Evolutionary conservation across 2,888 invertebrate genomes (phyloP).

Genomic region (Horisme vitalbata): DNA sequence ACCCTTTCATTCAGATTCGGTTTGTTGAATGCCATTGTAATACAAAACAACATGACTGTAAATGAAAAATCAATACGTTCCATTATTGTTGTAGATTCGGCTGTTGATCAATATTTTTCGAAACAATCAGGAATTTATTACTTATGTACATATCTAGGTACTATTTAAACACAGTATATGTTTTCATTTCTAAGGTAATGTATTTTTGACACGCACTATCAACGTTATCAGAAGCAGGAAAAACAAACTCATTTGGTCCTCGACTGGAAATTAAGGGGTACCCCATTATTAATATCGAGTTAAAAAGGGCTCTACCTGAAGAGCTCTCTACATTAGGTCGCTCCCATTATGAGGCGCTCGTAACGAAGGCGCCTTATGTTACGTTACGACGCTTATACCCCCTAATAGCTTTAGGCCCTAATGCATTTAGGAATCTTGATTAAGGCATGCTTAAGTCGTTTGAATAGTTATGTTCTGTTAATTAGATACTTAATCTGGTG

Average conservation of each 20-base stretch:
- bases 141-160: no score
- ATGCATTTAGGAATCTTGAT: slow-evolving; percentile 56
- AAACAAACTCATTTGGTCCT: slow-evolving; percentile 32
- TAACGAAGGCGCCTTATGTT: slow-evolving; percentile 64
- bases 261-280: slow-evolving; percentile 46
- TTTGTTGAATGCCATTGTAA: slow-evolving; percentile 24
- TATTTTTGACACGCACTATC: slow-evolving; percentile 15
- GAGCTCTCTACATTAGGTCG: slow-evolving; percentile 59
- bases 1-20: slow-evolving; percentile 38
- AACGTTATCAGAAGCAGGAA: slow-evolving; percentile 27
- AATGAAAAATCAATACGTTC: slow-evolving; percentile 12
- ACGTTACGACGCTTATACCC: slow-evolving; percentile 42
- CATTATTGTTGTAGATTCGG: slow-evolving; percentile 2
- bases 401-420: slow-evolving; percentile 55
- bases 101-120: slow-evolving; percentile 5
- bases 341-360: slow-evolving; percentile 56
- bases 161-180: slow-evolving; percentile 1
- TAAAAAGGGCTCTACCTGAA: slow-evolving; percentile 60
- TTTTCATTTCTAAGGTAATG: slow-evolving; percentile 8
- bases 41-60: slow-evolving; percentile 19
- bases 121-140: slow-evolving; percentile 12
- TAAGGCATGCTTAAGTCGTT: slow-evolving; percentile 47
- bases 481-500: slow-evolving; percentile 29
- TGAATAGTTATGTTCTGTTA: slow-evolving; percentile 33
- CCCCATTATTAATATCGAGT: slow-evolving; percentile 60